phyloP scores from a whole-genome alignment of 2,888 invertebrate genomes.

The Trichogramma dendrolimi region DNA sequence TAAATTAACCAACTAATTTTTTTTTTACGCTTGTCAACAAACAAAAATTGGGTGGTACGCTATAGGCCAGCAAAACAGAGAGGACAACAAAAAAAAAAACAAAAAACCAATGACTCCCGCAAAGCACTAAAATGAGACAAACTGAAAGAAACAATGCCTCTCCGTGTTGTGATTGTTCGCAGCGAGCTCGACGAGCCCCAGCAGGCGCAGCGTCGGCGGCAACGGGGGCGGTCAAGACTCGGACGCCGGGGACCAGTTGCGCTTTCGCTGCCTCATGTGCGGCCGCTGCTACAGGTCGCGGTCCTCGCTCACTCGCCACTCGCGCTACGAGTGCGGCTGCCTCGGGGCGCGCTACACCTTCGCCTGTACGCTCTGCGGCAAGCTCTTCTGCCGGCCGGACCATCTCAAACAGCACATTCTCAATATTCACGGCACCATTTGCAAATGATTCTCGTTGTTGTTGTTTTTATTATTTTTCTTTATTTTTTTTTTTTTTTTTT shows the following conservation, averaged over 20 bases:
- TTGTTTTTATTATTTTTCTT: background rate
- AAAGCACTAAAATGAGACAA: slow-evolving; percentile 5
- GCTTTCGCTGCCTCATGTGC: slow-evolving; percentile 51
- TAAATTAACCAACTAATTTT: too few relatives aligned
- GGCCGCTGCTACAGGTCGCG: slow-evolving; percentile 50
- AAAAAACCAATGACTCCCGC: background rate
- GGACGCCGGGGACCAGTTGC: slow-evolving; percentile 37
- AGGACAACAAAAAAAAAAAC: background rate
- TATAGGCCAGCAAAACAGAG: background rate
- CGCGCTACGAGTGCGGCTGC: slow-evolving; percentile 51
- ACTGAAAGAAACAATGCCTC: slow-evolving; percentile 43
- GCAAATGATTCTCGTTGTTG: slow-evolving; percentile 37
- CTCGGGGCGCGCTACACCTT: slow-evolving; percentile 51
- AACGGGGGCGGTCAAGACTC: slow-evolving; percentile 23
- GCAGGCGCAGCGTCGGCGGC: slow-evolving; percentile 23
- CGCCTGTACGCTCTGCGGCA: slow-evolving; percentile 51
- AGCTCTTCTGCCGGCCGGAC: slow-evolving; percentile 51
- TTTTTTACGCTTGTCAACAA: too few relatives aligned
- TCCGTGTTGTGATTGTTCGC: slow-evolving; percentile 45
- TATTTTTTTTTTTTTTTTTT: background rate
- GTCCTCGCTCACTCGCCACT: slow-evolving; percentile 49
- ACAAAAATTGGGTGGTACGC: background rate
- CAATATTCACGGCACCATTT: slow-evolving; percentile 49
- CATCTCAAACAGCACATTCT: slow-evolving; percentile 53
- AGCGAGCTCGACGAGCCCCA: slow-evolving; percentile 39